Base-by-base conservation (phyloP, 2,888 invertebrate species). In the Stenoptilia bipunctidactyla region DNA sequence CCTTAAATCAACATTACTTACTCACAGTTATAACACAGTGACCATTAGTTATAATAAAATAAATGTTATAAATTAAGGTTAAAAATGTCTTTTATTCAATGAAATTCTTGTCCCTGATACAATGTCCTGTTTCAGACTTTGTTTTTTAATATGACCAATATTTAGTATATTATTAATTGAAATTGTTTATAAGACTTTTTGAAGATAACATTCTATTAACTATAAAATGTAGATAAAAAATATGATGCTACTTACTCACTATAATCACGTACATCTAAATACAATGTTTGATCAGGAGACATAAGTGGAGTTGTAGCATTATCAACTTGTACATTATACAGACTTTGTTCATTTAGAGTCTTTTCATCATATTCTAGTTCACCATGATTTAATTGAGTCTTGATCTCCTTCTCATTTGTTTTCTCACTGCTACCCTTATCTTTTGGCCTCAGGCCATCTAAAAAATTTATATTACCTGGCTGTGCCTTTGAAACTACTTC, bases 211-310 rank as follows among this genome's bases (percentile, higher is more conserved):
- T n/a, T n/a, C n/a, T n/a, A n/a, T n/a, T n/a, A n/a, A n/a, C n/a
- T n/a, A n/a, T n/a, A n/a, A n/a, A n/a, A n/a, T n/a, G n/a, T n/a
- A n/a, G n/a, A n/a, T n/a, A 20, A 25, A 30, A 4, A 30, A n/a
- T n/a, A 30, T 30, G n/a, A 12, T 36, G 34, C 15, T n/a, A 68
- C 83, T 73, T 55, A 83, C 84, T 74, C 79, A 50, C 83, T 84
- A 46, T 80, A 84, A 52, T 82, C 84, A 50, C 71, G 61, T 1
- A 83, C 65, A 66, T 83, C 82, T 44, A 84, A 64, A 56, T 82
- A 80, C 39, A 84, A 47, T 37, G 70, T 77, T 43, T 75, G 82
- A 34, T 83, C 83, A 4, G 84, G 83, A 41, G 83, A 83, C 57
- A 83, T 66, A 4, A 69, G 51, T 2, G 83, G 83, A 36, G 83